phyloP scores from a whole-genome alignment of 2,113 vertebrate species.

The Ophthalmolycus amberensis region DNA sequence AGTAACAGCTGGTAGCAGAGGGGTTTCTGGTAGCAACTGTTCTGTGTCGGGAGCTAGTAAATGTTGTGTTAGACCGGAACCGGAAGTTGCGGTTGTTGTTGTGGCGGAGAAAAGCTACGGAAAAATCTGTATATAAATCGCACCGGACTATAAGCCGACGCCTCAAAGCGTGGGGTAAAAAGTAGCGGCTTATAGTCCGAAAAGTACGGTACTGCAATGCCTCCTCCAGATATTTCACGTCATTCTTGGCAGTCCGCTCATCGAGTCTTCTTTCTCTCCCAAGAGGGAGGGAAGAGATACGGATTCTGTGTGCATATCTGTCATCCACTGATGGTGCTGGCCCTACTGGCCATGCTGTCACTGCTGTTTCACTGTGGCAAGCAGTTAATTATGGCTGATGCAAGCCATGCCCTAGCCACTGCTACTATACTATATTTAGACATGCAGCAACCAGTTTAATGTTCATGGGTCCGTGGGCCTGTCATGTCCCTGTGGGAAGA shows the following conservation, averaged over 20 bases:
- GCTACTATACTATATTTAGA: conserved; percentile 48
- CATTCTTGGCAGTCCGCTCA: not conserved
- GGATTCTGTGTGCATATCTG: conserved; percentile 1
- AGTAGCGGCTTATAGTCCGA: too few species aligned
- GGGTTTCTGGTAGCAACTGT: too few species aligned
- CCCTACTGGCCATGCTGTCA: conserved; percentile 6
- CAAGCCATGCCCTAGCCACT: conserved; percentile 9
- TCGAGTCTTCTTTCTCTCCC: not conserved
- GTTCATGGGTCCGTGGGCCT: conserved; percentile 18
- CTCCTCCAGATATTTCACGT: conserved; percentile 7
- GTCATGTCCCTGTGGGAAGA: conserved; percentile 17
- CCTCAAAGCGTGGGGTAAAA: too few species aligned
- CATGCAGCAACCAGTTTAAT: conserved; percentile 4
- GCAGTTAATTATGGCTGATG: conserved; percentile 45
- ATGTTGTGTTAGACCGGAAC: too few species aligned
- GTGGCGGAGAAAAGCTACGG: too few species aligned
- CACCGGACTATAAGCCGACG: too few species aligned
- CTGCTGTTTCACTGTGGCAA: conserved; percentile 13
- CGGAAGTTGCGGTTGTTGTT: too few species aligned
- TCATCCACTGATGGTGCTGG: conserved; percentile 1
- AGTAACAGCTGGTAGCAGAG: too few species aligned
- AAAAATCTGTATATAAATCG: too few species aligned
- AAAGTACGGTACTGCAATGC: not conserved
- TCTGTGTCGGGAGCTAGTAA: too few species aligned
- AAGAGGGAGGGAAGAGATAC: not conserved